Base-by-base conservation (phyloP, 2,888 invertebrate species). In the Aphodius granarius region DNA sequence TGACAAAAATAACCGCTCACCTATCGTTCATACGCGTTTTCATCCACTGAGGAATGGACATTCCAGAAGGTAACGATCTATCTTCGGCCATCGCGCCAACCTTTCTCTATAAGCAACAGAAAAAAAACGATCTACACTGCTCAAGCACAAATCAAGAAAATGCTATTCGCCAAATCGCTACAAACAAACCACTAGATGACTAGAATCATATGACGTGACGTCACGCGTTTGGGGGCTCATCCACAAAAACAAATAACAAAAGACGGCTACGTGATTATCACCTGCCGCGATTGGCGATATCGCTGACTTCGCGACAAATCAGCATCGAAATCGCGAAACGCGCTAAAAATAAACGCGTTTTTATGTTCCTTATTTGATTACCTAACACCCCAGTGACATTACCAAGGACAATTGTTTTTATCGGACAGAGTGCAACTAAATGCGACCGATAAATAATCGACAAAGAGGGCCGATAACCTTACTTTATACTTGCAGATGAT, bases 31-130 rank as follows among this genome's bases (percentile, higher is more conserved):
- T 90, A 87, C 89, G 92, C 73, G 88, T 90, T 20, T 68, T 68
- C 92, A 94, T 93, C 94, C 94, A 94, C 83, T 92, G 90, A 1
- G 94, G 93, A 78, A 93, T 86, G 71, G 91, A 90, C 79, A 93
- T 89, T 81, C 91, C 92, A 82, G 91, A 90, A 79, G 89, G 89
- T 79, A 91, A 84, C 84, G 91, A 90, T 72, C 91, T 89, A 83
- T 83, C 86, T 77, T 89, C 89, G 78, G 90, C 84, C 66, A 86
- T 84, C 43, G 13, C 43, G n/a, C n/a, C n/a, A n/a, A n/a, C n/a
- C n/a, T n/a, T n/a, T n/a, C n/a, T n/a, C n/a, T n/a, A n/a, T n/a
- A n/a, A 68, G 19, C 68, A n/a, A 18, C n/a, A n/a, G 19, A 68
- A 5, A 68, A 65, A 17, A 18, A 65, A 9, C 66, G 66, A 19